phyloP scores from a whole-genome alignment of 2,888 invertebrate genomes.

The Allygus modestus region DNA sequence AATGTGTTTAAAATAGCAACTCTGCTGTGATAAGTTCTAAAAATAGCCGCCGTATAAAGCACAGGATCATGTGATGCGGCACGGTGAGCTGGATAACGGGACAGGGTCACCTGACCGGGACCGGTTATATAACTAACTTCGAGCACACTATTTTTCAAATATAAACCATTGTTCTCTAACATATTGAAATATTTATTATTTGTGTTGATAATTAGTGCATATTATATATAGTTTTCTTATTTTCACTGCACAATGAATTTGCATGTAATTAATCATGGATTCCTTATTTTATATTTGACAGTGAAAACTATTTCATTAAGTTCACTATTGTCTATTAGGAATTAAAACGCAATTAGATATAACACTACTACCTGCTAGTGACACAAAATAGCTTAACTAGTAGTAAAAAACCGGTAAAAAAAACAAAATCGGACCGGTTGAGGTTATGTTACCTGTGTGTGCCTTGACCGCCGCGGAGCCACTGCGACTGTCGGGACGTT shows the following conservation, averaged over 20 bases:
- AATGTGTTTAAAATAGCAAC: background rate
- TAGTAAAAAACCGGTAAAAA: background rate
- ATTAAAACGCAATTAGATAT: no score
- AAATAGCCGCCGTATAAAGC: background rate
- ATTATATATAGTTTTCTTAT: no score
- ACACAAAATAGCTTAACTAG: no score
- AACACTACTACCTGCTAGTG: no score
- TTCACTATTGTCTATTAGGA: no score
- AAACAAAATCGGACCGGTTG: background rate
- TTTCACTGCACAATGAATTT: no score
- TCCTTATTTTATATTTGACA: no score
- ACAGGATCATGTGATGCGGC: background rate
- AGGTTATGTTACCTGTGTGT: slow-evolving; percentile 36
- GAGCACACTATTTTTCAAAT: background rate
- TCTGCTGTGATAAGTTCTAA: background rate
- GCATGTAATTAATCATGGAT: no score
- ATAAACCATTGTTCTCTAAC: no score
- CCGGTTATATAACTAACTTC: background rate
- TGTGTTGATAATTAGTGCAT: no score
- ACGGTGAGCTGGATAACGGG: background rate
- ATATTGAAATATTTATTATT: no score
- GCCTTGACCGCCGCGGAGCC: slow-evolving; percentile 13
- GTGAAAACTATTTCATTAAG: no score
- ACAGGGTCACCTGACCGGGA: slow-evolving; percentile 1
- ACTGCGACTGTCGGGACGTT: background rate